Evolutionary conservation across 2,797 vertebrate species (phyloP).

Genomic region (Todus mexicanus): DNA sequence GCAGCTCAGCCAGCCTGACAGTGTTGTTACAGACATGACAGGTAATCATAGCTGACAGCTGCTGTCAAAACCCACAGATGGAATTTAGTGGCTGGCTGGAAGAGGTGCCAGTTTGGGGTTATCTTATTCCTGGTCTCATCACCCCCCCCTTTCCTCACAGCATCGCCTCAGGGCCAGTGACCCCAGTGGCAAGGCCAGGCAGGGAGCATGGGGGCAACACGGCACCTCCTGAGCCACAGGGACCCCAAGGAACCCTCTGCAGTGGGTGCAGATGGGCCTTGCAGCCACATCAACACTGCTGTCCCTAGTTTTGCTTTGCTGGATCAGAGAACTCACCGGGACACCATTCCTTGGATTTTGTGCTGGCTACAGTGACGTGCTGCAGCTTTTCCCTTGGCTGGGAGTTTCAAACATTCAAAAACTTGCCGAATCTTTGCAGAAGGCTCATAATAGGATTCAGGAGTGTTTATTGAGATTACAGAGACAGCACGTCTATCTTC

Average conservation of each 20-base stretch:
- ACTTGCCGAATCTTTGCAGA: background rate
- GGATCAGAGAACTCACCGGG: background rate
- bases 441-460: background rate
- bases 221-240: background rate
- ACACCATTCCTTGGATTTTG: background rate
- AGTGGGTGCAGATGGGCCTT: accelerated
- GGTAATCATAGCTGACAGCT: constrained; percentile 2
- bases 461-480: background rate
- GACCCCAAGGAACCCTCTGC: background rate
- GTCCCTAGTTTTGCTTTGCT: background rate
- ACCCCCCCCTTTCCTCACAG: background rate
- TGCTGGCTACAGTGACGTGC: accelerated
- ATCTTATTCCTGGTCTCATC: background rate
- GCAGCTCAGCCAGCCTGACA: background rate
- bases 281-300: background rate
- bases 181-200: background rate
- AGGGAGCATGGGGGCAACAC: background rate
- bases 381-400: background rate
- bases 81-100: background rate
- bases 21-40: background rate
- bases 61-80: constrained; percentile 1
- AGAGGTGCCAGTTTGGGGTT: background rate
- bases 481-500: background rate
- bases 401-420: background rate
- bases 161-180: accelerated